These are phyloP conservation scores for Osmerus mordax DNA, from an alignment of 2,113 vertebrate species.

Conservation along the genomic window DNA sequence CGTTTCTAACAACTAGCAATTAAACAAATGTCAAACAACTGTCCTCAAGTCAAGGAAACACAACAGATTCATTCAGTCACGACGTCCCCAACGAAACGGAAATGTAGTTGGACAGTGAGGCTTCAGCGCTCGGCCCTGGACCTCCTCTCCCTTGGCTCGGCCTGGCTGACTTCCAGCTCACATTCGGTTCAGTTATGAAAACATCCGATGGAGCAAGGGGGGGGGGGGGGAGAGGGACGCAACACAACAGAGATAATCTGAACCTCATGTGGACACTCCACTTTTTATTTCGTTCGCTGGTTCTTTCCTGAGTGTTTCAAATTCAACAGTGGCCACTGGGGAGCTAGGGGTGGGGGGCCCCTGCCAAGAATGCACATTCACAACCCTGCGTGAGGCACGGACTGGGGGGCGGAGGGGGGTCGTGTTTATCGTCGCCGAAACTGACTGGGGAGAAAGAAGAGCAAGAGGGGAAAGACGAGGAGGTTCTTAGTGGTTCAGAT, in stretches of 20 bases:
- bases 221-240: slow-evolving; percentile 34
- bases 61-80: background rate
- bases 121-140: slow-evolving; percentile 55
- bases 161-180: slow-evolving; percentile 61
- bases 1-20: too few relatives aligned
- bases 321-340: slow-evolving; percentile 55
- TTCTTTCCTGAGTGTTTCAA: slow-evolving; percentile 49
- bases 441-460: background rate
- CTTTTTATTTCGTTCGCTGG: slow-evolving; percentile 15
- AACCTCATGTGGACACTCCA: slow-evolving; percentile 67
- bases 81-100: slow-evolving; percentile 25
- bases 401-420: background rate
- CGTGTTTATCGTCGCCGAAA: background rate
- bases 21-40: too few relatives aligned
- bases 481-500: background rate
- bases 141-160: slow-evolving; percentile 44
- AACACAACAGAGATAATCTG: slow-evolving; percentile 68
- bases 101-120: slow-evolving; percentile 50
- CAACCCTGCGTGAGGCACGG: slow-evolving; percentile 48
- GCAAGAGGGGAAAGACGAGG: background rate
- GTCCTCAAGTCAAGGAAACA: too few relatives aligned
- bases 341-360: slow-evolving; percentile 51
- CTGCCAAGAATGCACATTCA: slow-evolving; percentile 65
- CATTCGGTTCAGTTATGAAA: slow-evolving; percentile 75
- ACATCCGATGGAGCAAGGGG: slow-evolving; percentile 70